These are phyloP conservation scores for Tonatia bakeri DNA, from an alignment of 2,113 vertebrate genomes.

Conservation along the genomic window DNA sequence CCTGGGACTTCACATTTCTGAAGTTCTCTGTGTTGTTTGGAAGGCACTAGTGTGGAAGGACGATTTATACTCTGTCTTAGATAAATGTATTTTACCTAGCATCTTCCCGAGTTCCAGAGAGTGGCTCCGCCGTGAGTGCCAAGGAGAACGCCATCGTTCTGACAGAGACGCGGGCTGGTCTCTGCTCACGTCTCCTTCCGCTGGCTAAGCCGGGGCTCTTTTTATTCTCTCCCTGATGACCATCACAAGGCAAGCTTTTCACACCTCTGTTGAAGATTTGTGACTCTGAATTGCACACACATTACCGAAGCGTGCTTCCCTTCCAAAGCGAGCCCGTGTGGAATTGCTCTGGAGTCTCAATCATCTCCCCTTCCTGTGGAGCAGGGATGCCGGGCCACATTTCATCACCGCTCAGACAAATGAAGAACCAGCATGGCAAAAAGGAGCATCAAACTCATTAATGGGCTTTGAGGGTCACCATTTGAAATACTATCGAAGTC, in stretches of 20 bases:
- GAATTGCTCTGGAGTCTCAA: background rate
- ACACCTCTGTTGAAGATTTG: background rate
- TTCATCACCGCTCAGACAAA: conserved; percentile 12
- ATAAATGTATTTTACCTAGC: conserved; percentile 33
- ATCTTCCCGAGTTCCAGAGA: conserved; percentile 34
- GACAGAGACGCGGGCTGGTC: background rate
- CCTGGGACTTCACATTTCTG: background rate
- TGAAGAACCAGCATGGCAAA: background rate
- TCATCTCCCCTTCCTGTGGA: background rate
- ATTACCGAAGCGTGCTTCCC: background rate
- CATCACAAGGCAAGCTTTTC: conserved; percentile 25
- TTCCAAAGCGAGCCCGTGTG: background rate
- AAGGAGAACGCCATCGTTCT: background rate
- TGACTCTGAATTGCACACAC: background rate
- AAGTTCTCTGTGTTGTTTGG: background rate
- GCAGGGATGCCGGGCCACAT: background rate
- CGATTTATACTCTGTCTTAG: background rate
- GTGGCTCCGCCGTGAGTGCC: background rate
- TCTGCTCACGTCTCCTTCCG: background rate
- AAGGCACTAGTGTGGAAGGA: background rate
- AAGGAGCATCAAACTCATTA: background rate
- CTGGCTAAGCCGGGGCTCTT: background rate
- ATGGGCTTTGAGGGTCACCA: background rate
- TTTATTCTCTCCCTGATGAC: background rate
- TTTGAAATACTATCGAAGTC: conserved; percentile 17